Percentiles rank a stretch among this genome's conserved stretches.
Evolutionary conservation across 2,113 vertebrate genomes (phyloP).

Genomic region (Tapirus terrestris): DNA sequence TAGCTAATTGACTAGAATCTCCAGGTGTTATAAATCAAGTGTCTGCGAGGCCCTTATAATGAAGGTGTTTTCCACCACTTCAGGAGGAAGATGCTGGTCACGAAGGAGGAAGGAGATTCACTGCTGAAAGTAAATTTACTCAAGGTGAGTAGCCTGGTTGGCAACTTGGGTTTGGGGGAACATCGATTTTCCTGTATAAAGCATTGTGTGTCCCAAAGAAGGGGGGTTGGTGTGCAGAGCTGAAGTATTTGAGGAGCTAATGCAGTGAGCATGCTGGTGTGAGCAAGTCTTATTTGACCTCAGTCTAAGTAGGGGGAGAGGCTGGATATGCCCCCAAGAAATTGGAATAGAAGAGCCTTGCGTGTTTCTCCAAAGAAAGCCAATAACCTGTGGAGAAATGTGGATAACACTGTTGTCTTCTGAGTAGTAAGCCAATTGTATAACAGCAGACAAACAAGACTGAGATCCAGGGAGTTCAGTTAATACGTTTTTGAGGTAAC

Average conservation of each 20-base stretch:
- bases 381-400: background rate
- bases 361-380: background rate
- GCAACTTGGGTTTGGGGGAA: background rate
- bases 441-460: background rate
- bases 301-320: background rate
- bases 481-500: background rate
- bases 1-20: conserved; percentile 21
- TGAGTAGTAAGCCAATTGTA: background rate
- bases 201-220: background rate
- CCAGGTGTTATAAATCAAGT: conserved; percentile 36
- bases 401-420: background rate
- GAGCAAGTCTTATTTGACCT: background rate
- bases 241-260: background rate
- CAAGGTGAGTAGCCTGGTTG: background rate
- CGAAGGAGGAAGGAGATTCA: background rate
- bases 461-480: background rate
- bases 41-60: background rate
- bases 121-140: background rate
- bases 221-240: background rate
- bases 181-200: background rate
- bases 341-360: background rate
- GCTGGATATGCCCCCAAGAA: background rate
- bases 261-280: background rate
- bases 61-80: conserved; percentile 16
- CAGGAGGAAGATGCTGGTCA: conserved; percentile 30